Evolutionary conservation across 2,113 vertebrate genomes (phyloP).

Genomic region (Pardalotus punctatus): DNA sequence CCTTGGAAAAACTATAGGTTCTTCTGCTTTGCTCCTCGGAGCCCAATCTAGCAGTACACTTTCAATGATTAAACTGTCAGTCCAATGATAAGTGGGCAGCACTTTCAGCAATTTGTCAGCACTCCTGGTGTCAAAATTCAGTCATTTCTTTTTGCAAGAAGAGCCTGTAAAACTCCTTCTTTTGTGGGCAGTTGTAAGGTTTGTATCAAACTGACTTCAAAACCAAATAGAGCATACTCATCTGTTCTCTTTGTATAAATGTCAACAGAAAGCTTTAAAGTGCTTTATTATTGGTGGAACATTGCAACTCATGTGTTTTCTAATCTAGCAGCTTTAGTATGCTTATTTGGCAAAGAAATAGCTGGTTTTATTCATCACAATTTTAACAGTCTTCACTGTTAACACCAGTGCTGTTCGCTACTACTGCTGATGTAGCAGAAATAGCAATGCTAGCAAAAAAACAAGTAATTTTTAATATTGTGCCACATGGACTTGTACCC

Average conservation of each 20-base stretch:
- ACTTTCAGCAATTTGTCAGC: conserved; percentile 74
- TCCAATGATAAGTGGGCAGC: conserved; percentile 69
- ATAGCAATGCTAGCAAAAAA: background rate
- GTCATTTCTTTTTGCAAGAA: conserved; percentile 61
- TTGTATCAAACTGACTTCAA: conserved; percentile 37
- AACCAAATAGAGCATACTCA: conserved; percentile 28
- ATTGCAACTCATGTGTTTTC: conserved; percentile 44
- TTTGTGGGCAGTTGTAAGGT: conserved; percentile 25
- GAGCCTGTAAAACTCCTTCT: conserved; percentile 50
- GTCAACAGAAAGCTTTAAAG: conserved; percentile 56
- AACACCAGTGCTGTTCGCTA: background rate
- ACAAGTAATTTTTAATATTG: background rate
- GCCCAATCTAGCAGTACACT: conserved; percentile 41
- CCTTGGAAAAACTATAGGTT: background rate
- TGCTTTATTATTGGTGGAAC: conserved; percentile 51
- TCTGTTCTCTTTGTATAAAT: conserved; percentile 35
- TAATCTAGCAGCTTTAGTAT: conserved; percentile 48
- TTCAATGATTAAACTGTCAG: conserved; percentile 79
- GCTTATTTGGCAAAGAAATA: conserved; percentile 48
- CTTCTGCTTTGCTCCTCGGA: background rate
- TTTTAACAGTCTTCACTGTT: conserved; percentile 39
- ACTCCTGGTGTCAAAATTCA: conserved; percentile 71
- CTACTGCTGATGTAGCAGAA: conserved; percentile 22
- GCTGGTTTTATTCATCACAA: conserved; percentile 34
- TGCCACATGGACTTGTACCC: background rate